Percentiles rank a stretch among this genome's conserved stretches.
These are phyloP conservation scores for Chloropsis hardwickii DNA, from an alignment of 2,113 vertebrate genomes.

Conservation along the genomic window DNA sequence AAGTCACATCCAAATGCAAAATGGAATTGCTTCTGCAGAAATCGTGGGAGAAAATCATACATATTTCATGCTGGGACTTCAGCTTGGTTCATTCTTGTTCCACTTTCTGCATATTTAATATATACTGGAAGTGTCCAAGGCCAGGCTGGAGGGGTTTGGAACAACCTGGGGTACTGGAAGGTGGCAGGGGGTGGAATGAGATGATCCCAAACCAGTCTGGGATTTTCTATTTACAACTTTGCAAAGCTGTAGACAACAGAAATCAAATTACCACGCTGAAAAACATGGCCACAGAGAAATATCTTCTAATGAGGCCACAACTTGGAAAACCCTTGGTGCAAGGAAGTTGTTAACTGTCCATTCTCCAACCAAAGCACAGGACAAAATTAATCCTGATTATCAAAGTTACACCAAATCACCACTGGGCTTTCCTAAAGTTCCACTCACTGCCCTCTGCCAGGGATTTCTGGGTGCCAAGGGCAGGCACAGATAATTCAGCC, in stretches of 20 bases:
- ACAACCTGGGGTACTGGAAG: accelerated
- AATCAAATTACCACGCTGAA: neutral
- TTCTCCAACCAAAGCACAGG: neutral
- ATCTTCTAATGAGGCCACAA: neutral
- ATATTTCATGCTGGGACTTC: neutral
- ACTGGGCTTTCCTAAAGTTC: neutral
- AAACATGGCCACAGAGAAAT: neutral
- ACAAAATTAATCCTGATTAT: neutral
- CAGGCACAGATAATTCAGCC: neutral
- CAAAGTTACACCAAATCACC: neutral
- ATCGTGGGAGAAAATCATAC: neutral
- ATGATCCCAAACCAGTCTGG: neutral
- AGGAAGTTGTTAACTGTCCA: neutral
- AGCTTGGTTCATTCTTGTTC: neutral
- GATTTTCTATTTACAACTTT: neutral
- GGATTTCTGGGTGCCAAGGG: neutral
- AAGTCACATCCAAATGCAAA: neutral
- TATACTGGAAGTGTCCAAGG: neutral
- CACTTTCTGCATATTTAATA: neutral
- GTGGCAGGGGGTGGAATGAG: neutral
- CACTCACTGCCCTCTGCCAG: neutral
- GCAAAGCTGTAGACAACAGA: accelerated
- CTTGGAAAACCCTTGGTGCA: neutral
- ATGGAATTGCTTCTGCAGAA: neutral
- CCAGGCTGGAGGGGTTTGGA: neutral